phyloP scores from a whole-genome alignment of 2,113 vertebrate species.

The Bos indicus region DNA sequence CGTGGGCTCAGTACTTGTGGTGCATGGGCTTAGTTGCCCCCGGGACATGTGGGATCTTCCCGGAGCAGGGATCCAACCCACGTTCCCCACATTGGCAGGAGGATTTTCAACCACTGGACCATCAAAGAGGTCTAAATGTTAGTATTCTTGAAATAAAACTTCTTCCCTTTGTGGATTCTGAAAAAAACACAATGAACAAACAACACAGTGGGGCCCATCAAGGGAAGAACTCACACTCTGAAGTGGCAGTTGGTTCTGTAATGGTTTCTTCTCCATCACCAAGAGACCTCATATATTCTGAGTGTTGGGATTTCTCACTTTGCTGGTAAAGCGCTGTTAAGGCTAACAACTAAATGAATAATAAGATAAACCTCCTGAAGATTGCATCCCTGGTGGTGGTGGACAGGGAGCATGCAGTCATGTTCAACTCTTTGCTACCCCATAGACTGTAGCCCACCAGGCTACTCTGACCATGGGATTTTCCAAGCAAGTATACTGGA shows the following conservation, averaged over 20 bases:
- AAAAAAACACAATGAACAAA: neutral
- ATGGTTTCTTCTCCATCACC: neutral
- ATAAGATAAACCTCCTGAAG: neutral
- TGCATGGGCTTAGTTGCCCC: neutral
- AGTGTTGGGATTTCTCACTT: neutral
- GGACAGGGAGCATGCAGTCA: neutral
- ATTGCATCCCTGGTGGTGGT: neutral
- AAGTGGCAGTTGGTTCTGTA: neutral
- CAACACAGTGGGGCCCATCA: neutral
- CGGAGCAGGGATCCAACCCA: neutral
- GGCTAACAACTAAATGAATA: neutral
- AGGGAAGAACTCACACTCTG: neutral
- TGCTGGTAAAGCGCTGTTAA: neutral
- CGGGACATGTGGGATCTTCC: neutral
- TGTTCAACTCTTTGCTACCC: neutral
- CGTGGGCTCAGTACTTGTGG: neutral
- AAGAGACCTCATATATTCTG: neutral
- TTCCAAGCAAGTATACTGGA: neutral
- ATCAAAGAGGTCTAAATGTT: neutral
- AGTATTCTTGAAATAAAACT: neutral
- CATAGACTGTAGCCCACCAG: neutral
- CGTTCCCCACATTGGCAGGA: rapidly evolving
- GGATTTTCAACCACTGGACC: neutral
- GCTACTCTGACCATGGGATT: neutral
- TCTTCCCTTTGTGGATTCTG: neutral